Base-by-base conservation (phyloP, 2,797 vertebrate genomes). In the Taenioides sp. region DNA sequence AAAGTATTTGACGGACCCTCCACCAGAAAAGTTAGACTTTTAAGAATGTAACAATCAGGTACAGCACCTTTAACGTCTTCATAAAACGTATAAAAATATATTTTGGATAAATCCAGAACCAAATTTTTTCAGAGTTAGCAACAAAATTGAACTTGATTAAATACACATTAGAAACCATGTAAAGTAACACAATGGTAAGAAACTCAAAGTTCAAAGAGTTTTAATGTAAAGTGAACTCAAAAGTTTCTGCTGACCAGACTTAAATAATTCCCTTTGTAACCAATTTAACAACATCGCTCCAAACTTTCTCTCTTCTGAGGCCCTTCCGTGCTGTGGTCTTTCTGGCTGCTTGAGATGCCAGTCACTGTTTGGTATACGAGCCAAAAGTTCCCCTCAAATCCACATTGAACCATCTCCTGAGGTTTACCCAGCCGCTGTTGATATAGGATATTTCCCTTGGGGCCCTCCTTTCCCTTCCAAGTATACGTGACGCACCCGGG, bases 231-330 rank as follows among this genome's bases (percentile, higher is more conserved):
- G 50, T n/a, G 7, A 54, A 54, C 2, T 25, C 58, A 61, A 37
- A 62, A 62, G 17, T 62, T 25, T 23, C 1, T n/a, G 25, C 62
- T 64, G 40, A 25, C 62, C 40, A 47, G 37, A 47, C 16, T n/a
- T 63, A 40, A 37, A 63, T 63, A 37, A 63, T 63, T 63, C 61
- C n/a, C 34, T 47, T 64, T 64, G 62, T 25, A 16, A 47, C 37
- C 16, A 16, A 43, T 64, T 12, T 25, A 16, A 22, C 22, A 23
- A 17, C 12, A 5, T 49, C 22, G 14, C 12, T 65, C 37, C 37
- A 65, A 47, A 65, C 62, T 47, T 25, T 47, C 40, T 63, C 22
- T 14, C 40, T 23, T 23, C 22, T 25, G 63, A 16, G 14, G 62
- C 22, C 22, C 20, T 16, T 47, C 10, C 1, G 20, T 22, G 60